A percentile compares a stretch with the other conserved stretches of the same genome.
These are phyloP conservation scores for Periophthalmodon schlosseri DNA, from an alignment of 2,113 vertebrate genomes.

Conservation along the genomic window DNA sequence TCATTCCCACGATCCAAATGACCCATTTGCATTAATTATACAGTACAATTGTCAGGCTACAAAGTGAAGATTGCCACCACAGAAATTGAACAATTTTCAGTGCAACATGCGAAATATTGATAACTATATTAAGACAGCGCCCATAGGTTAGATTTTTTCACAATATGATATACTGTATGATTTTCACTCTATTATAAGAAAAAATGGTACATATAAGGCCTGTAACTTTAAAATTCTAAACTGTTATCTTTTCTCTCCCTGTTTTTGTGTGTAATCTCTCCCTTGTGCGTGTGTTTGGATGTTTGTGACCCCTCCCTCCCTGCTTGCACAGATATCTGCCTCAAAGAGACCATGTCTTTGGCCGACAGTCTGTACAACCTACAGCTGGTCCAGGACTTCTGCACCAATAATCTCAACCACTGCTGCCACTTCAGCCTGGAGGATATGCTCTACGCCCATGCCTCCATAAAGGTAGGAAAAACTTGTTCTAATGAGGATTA, in stretches of 20 bases:
- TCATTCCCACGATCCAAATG: too few species aligned
- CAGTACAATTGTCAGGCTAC: too few species aligned
- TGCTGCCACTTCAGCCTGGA: slow-evolving; percentile 97
- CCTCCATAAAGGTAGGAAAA: slow-evolving; percentile 75
- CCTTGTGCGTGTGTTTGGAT: slow-evolving; percentile 20
- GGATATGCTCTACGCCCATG: slow-evolving; percentile 94
- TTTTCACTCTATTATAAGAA: too few species aligned
- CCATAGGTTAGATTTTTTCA: too few species aligned
- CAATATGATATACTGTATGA: too few species aligned
- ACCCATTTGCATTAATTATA: too few species aligned
- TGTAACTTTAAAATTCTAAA: slow-evolving; percentile 22
- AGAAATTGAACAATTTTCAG: background rate
- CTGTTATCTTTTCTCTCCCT: slow-evolving; percentile 65
- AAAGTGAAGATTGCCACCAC: too few species aligned
- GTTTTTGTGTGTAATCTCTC: slow-evolving; percentile 27
- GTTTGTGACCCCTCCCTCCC: slow-evolving; percentile 55
- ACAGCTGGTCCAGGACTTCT: slow-evolving; percentile 94
- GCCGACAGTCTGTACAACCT: slow-evolving; percentile 97
- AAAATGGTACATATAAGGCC: too few species aligned
- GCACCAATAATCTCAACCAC: slow-evolving; percentile 90
- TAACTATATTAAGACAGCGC: background rate
- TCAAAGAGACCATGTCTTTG: slow-evolving; percentile 97
- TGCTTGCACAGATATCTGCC: slow-evolving; percentile 88
- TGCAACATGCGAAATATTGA: background rate
- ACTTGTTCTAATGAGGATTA: slow-evolving; percentile 15